Evolutionary conservation across 2,113 vertebrate genomes (phyloP).

Genomic region (Callorhinus ursinus): DNA sequence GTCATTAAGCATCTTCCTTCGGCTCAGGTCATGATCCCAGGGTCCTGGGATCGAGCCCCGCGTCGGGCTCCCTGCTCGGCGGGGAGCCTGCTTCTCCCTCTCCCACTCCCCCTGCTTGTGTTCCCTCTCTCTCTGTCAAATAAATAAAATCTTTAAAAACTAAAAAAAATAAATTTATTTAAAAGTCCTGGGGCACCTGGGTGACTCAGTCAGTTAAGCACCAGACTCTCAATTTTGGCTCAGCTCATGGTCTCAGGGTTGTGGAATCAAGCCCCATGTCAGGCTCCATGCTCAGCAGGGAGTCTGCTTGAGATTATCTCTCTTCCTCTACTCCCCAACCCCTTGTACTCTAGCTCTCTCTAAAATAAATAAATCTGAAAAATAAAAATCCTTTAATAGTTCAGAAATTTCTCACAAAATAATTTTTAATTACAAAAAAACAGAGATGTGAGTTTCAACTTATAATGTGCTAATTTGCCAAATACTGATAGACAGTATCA

Average conservation of each 20-base stretch:
- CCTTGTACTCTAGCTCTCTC: background rate
- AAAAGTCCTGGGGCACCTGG: background rate
- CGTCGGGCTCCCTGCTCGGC: no score
- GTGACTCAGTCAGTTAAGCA: background rate
- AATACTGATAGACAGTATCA: background rate
- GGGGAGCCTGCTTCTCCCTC: no score
- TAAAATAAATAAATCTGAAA: background rate
- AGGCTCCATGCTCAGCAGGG: background rate
- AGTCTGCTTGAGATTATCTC: background rate
- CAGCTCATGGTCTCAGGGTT: no score
- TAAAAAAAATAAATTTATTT: no score
- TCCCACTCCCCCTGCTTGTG: no score
- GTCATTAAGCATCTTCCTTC: background rate
- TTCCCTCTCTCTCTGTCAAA: no score
- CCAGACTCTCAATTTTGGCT: no score
- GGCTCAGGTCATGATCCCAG: no score
- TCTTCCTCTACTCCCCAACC: background rate
- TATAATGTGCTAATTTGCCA: background rate
- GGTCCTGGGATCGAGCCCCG: no score
- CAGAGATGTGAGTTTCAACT: background rate
- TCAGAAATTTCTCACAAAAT: background rate
- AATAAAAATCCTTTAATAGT: background rate
- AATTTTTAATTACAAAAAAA: constrained; percentile 37
- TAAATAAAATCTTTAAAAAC: no score
- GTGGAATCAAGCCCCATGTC: background rate